Evolutionary conservation across 1,140 invertebrate genomes (phyloP), one percentile per base, ranked within the genome.

Genomic region (Drosophila ohnishii): DNA sequence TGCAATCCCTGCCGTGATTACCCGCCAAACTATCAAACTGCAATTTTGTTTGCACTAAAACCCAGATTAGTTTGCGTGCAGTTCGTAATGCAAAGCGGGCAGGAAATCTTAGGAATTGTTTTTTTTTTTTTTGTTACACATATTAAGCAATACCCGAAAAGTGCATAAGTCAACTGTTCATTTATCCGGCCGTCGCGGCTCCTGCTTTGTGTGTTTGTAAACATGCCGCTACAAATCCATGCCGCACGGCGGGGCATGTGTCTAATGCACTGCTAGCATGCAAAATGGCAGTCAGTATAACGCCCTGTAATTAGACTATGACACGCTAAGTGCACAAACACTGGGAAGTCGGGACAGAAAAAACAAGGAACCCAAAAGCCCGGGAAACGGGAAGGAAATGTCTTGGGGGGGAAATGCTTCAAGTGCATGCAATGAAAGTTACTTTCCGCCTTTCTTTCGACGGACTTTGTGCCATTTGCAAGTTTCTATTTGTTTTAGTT

Each of bases 231-330:
- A 80, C 61, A 78, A 78, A 78, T 86, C 62, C 78, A 55, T 67
- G 62, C 57, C 71, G 66, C 47, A 44, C 60, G 57, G 72, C 63
- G 66, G 47, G 72, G 66, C 71, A 80, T 60, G 75, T 70, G 60
- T 70, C 78, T 86, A 86, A 86, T 86, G 79, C 84, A 79, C 67
- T 64, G 42, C 55, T 70, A 66, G 66, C 83, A 86, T 86, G 83
- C 83, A 87, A 86, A 86, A 83, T 73, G 67, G 75, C 83, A 86
- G 83, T 86, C 75, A 69, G 83, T 63, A 66, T 69, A 83, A 86
- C 83, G 83, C 83, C 83, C 79, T 72, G 60, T 86, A 83, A 86
- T 87, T 87, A 83, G 84, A 62, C 84, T 53, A 58, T 73, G 83
- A 80, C 83, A 86, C 86, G 83, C 83, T 76, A 86, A 87, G 66